Conservation (phyloP, 2,113 vertebrate species). For the Forbesichthys agassizii region DNA sequence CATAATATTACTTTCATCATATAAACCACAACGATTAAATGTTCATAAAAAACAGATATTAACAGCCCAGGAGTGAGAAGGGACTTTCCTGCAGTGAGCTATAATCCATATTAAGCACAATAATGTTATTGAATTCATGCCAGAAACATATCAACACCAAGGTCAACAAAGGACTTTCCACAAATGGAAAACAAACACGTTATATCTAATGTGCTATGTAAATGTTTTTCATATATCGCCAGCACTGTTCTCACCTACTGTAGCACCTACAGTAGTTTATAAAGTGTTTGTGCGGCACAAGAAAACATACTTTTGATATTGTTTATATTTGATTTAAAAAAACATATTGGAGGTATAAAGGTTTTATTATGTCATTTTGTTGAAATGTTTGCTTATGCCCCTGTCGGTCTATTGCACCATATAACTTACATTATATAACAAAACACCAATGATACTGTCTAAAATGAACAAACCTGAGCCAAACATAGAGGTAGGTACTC, state of each 20-base stretch:
- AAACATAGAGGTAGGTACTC: no score
- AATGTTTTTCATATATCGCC: conserved; percentile 21
- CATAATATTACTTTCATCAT: no score
- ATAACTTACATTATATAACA: neutral
- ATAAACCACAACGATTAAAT: no score
- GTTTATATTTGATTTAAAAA: conserved; percentile 16
- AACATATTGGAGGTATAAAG: neutral
- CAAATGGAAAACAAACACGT: conserved; percentile 27
- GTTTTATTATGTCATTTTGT: neutral
- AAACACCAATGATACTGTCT: neutral
- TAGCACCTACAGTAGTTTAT: conserved; percentile 9
- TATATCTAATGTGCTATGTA: conserved; percentile 13
- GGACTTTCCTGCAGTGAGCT: neutral
- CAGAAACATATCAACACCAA: conserved; percentile 22
- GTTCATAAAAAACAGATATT: neutral
- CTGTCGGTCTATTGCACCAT: neutral
- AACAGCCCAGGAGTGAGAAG: neutral
- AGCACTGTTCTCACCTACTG: conserved; percentile 9
- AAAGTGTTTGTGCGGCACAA: neutral
- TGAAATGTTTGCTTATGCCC: neutral
- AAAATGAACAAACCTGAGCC: no score
- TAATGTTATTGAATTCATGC: no score
- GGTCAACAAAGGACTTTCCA: conserved; percentile 26
- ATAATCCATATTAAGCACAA: no score
- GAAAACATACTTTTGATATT: conserved; percentile 19